phyloP scores from a whole-genome alignment of 1,140 invertebrate species.

The Thaumatotibia leucotreta region DNA sequence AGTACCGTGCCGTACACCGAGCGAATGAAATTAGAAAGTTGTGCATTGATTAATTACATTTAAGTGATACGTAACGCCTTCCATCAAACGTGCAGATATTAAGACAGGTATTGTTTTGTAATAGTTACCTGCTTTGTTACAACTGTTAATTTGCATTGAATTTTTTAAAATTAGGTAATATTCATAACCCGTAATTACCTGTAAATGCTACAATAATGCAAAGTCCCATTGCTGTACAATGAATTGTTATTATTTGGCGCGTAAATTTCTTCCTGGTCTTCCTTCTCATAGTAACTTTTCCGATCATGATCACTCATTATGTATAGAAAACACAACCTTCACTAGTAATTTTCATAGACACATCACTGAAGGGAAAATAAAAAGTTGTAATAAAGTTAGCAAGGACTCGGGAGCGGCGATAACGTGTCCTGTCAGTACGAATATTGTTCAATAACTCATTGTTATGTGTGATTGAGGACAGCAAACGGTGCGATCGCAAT shows the following conservation, averaged over 20 bases:
- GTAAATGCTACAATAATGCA: constrained; percentile 74
- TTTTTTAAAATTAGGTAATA: not conserved
- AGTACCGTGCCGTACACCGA: not conserved
- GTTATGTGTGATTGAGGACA: constrained; percentile 57
- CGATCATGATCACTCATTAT: constrained; percentile 64
- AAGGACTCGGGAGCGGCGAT: not conserved
- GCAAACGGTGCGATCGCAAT: constrained; percentile 60
- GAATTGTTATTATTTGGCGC: constrained; percentile 67
- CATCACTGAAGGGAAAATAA: not conserved
- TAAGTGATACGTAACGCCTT: constrained; percentile 24
- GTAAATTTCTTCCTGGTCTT: constrained; percentile 57
- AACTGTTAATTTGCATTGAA: not conserved
- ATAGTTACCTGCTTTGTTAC: not conserved
- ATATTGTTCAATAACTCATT: constrained; percentile 61
- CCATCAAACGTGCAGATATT: constrained; percentile 1
- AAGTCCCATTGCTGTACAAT: constrained; percentile 69
- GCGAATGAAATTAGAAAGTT: constrained; percentile 30
- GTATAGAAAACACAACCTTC: constrained; percentile 19
- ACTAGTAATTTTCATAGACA: not conserved
- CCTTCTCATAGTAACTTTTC: constrained; percentile 48
- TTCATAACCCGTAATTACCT: constrained; percentile 41
- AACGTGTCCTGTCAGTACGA: constrained; percentile 37
- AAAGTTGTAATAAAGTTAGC: not conserved
- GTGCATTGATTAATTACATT: constrained; percentile 25
- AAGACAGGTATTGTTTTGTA: constrained; percentile 6